Evolutionary conservation across 2,797 vertebrate species (phyloP), one percentile per base, ranked within the genome.

Genomic region (Sebastes steindachneri): DNA sequence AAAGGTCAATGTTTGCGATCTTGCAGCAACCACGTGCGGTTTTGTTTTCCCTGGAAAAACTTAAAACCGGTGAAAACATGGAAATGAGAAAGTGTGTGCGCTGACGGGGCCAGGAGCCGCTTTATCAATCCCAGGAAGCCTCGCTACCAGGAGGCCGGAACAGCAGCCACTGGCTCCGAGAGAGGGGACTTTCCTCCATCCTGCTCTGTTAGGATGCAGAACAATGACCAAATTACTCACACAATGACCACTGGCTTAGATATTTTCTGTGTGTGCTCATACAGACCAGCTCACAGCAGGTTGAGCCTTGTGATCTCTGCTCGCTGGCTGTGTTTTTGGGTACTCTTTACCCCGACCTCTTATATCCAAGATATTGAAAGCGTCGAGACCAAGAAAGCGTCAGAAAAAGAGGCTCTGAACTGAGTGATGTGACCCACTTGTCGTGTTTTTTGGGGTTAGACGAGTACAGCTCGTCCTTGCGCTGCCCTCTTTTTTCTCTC

Each of bases 111-210:
- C 64, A 57, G 60, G 71, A 88, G 83, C 70, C 65, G 62, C 84
- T 89, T 88, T 90, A 90, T 95, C 84, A 94, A 91, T 95, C 91
- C 87, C 91, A 94, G 95, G 94, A 96, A 95, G 86, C 88, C 77
- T 93, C 85, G 83, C 90, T 84, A 83, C 85, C 78, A 72, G 81
- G 79, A 86, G 84, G 89, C 92, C 93, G 94, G 92, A 94, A 93
- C 84, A 89, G 78, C 79, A 77, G 91, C 88, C 68, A 68, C 77
- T 94, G 91, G 93, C 92, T 86, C 75, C 2, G 41, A 85, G 82
- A 76, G 71, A 84, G 74, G 95, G 95, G 95, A 95, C 94, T 96
- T 96, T 96, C 94, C 95, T 95, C 79, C 88, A 78, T 89, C 88
- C 75, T 90, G 82, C 86, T 80, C 86, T 28, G 79, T 85, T 89